These are phyloP conservation scores for Panopea generosa DNA, from an alignment of 2,888 invertebrate species.

Conservation along the genomic window DNA sequence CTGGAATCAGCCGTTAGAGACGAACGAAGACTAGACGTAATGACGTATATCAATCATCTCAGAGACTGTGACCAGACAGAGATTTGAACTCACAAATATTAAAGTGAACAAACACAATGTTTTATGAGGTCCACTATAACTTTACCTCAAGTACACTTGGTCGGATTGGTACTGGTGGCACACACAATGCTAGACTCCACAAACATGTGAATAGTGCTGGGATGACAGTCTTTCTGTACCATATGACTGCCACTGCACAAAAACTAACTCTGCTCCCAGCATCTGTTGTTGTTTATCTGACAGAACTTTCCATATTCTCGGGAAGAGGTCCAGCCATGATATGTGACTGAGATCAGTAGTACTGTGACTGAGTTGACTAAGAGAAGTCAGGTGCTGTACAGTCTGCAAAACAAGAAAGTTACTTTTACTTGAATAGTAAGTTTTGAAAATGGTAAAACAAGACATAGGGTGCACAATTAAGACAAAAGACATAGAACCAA, in stretches of 20 bases:
- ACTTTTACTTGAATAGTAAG: no score
- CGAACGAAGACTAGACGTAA: no score
- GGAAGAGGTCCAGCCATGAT: conserved; percentile 95
- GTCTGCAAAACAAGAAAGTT: no score
- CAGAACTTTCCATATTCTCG: conserved; percentile 94
- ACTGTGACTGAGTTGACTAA: conserved; percentile 96
- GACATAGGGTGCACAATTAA: no score
- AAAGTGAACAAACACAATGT: no score
- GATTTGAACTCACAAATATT: no score
- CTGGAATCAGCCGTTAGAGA: no score
- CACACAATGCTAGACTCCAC: conserved; percentile 95
- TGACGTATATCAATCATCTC: no score
- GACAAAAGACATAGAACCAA: no score
- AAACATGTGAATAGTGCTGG: conserved; percentile 96
- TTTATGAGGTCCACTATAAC: no score
- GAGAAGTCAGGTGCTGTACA: conserved; percentile 92
- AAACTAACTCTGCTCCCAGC: conserved; percentile 92
- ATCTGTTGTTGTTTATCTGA: conserved; percentile 94
- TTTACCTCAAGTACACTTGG: conserved; percentile 88
- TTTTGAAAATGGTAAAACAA: no score
- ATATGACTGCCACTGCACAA: conserved; percentile 95
- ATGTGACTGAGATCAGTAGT: conserved; percentile 95
- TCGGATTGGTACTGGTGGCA: conserved; percentile 93
- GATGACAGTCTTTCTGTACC: conserved; percentile 95
- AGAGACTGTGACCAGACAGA: no score